Conservation (phyloP, 2,888 invertebrate genomes). For the Lasioglossum villosulum region DNA sequence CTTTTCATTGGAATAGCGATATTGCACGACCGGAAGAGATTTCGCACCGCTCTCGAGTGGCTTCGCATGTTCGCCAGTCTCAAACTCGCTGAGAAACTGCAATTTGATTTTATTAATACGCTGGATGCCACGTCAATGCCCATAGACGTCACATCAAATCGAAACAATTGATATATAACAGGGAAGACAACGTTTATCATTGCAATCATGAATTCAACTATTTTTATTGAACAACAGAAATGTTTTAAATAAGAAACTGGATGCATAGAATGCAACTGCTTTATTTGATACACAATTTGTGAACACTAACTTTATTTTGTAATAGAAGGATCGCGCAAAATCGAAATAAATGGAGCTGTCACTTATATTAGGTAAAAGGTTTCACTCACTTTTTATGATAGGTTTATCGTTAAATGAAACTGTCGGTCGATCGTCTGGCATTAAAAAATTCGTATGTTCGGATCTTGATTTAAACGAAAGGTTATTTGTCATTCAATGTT, state of each 20-base stretch:
- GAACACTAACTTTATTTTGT: no score
- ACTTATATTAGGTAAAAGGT: no score
- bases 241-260: neutral
- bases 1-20: constrained; percentile 35
- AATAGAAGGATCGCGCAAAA: no score
- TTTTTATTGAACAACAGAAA: neutral
- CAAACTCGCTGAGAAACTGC: neutral
- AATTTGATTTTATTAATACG: neutral
- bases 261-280: neutral
- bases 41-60: neutral
- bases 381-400: no score
- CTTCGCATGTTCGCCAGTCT: neutral
- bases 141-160: neutral
- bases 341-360: no score
- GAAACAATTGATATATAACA: no score
- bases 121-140: neutral
- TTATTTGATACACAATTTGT: neutral
- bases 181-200: neutral
- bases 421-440: neutral
- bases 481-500: neutral
- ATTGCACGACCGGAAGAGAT: neutral
- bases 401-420: neutral
- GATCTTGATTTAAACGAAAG: neutral
- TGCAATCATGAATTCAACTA: neutral
- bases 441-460: neutral